Base-by-base conservation (phyloP, 2,797 vertebrate genomes). In the Gephyroberyx darwinii region DNA sequence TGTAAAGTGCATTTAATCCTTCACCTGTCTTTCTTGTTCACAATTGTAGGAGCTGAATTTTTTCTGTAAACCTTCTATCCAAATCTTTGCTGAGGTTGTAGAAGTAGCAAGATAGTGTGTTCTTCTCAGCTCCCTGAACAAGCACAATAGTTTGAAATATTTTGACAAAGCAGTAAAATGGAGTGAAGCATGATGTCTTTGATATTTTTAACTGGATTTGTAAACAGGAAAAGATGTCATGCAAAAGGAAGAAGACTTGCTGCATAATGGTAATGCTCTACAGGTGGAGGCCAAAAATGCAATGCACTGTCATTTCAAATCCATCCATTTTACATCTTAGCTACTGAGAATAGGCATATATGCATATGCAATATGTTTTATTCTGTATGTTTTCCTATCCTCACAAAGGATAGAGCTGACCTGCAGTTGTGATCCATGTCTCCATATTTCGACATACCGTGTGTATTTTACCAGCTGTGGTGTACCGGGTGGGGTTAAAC, bases 291-390 rank as follows among this genome's bases (percentile, higher is more conserved):
- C 51, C 54, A 65, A 75, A 75, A 45, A 48, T 37, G 3, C 50
- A 37, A 55, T 39, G 41, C 20, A 19, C n/a, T 75, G 5, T 76
- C 31, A 71, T 83, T 74, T 75, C 8, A 53, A 33, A 69, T 43
- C 3, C 12, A 66, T 54, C 47, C 16, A 39, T 67, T 48, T 68
- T 66, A 37, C 63, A 33, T 69, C 64, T 60, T 60, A 63, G 60
- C 47, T 55, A 33, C 35, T 77, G 54, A 74, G 66, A 77, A 64
- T 80, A 81, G 80, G 62, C 20, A 81, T 77, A 30, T 50, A 33
- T 84, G 50, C 64, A 26, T 26, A 26, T 26, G 26, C 26, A 26
- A 26, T 26, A 26, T 26, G 26, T 26, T 26, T 26, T 26, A 26
- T 26, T 64, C 67, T 69, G 20, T 56, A 66, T 69, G 50, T 54